phyloP scores from a whole-genome alignment of 2,113 vertebrate genomes.

The Chloropsis cyanopogon region DNA sequence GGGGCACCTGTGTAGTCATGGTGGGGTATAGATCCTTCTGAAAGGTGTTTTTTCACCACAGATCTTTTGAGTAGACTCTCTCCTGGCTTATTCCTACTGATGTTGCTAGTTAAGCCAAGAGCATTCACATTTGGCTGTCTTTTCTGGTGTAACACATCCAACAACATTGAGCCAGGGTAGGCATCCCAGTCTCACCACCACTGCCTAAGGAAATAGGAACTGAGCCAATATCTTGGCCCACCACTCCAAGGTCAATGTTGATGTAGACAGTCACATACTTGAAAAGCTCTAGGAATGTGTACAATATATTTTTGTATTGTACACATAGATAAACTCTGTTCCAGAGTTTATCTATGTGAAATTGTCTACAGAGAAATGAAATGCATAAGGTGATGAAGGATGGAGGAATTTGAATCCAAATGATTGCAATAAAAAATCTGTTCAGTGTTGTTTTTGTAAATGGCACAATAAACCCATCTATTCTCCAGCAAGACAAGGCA shows the following conservation, averaged over 20 bases:
- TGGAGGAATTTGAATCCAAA: background rate
- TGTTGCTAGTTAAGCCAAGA: background rate
- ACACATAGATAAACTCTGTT: too few species aligned
- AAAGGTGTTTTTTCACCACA: background rate
- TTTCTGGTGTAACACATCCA: background rate
- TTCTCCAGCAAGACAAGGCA: background rate
- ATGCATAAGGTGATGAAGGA: background rate
- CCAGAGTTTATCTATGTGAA: background rate
- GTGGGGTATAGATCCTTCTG: background rate
- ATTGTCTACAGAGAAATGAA: background rate
- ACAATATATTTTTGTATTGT: background rate
- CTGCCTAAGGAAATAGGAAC: background rate
- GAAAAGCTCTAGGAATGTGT: background rate
- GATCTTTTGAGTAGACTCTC: background rate
- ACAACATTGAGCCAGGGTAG: rapidly evolving
- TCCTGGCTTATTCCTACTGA: background rate
- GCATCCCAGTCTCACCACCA: background rate
- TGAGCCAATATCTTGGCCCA: background rate
- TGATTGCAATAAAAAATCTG: background rate
- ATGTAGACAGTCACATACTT: background rate
- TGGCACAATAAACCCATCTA: background rate
- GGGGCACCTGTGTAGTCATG: background rate
- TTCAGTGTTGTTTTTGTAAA: background rate
- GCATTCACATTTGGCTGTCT: background rate
- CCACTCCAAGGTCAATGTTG: background rate